Base-by-base conservation (phyloP, 2,113 vertebrate genomes). In the Tragelaphus imberbis region DNA sequence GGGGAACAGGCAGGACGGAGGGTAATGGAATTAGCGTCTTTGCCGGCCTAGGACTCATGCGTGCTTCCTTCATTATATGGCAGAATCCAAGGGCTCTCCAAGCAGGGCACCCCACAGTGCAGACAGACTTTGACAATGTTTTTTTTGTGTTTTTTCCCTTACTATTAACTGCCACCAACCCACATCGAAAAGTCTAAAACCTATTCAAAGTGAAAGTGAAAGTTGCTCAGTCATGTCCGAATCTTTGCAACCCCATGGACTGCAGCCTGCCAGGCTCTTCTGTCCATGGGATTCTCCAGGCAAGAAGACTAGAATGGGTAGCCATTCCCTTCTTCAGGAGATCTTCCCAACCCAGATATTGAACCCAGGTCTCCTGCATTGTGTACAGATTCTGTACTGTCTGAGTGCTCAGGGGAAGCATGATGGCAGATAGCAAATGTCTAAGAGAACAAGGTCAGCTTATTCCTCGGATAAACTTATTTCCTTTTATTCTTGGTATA, bases 31-130 rank as follows among this genome's bases (percentile, higher is more conserved):
- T 2, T 27, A 23, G 21, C 0, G 4, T 36, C 25, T 68, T 81
- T 33, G 1, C n/a, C 15, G 23, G 33, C 40, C 28, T n/a, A 27
- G 44, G 1, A 30, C 5, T 3, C 4, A 3, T 0, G 0, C 2
- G 12, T 14, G 6, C 61, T 30, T 49, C n/a, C 84, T 40, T 59
- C 28, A 16, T 16, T 17, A 51, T 1, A 3, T 1, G 25, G n/a
- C 11, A 19, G 59, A 25, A 21, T 2, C 71, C 23, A 6, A 59
- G 53, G n/a, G 7, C 9, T 27, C 23, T 56, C 12, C 53, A 14
- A 5, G 49, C 2, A 10, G 61, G 44, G 14, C 3, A 2, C 12
- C 47, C 2, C 14, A 7, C 3, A 17, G 21, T 5, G 6, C 12
- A 40, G 23, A 30, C 28, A 14, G 47, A 3, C 28, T 33, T 59